Percentiles rank a stretch among this genome's conserved stretches.
Conservation (phyloP, 2,888 invertebrate genomes). For the Nomada flava region DNA sequence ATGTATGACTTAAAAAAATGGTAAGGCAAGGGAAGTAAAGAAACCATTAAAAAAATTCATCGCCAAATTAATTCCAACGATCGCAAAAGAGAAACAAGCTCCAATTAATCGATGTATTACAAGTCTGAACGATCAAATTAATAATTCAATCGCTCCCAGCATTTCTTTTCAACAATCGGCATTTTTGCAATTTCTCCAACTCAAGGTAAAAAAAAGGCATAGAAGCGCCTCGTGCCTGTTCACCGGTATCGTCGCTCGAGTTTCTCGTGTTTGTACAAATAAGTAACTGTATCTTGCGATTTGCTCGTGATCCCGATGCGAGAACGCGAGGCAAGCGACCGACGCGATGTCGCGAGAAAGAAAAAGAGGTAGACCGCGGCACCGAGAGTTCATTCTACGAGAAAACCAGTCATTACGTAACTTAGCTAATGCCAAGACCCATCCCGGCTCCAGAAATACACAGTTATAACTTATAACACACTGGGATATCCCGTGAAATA, state of each 20-base stretch:
- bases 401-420: conserved; percentile 73
- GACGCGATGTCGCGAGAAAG: background rate
- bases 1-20: no score
- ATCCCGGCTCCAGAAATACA: conserved; percentile 45
- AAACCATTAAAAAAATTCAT: no score
- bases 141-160: background rate
- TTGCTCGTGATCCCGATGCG: conserved; percentile 49
- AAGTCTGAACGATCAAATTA: background rate
- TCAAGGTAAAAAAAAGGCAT: background rate
- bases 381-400: conserved; percentile 60
- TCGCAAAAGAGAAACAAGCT: no score
- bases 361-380: conserved; percentile 43
- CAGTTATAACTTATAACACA: conserved; percentile 67
- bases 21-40: no score
- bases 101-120: no score
- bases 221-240: conserved; percentile 3
- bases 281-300: conserved; percentile 72
- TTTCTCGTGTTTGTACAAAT: conserved; percentile 64
- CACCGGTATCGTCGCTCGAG: conserved; percentile 44
- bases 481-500: conserved; percentile 18
- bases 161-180: no score
- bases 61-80: no score
- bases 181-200: background rate
- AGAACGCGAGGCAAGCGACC: conserved; percentile 13
- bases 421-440: conserved; percentile 61